Base-by-base conservation (phyloP, 2,113 vertebrate genomes). In the Takifugu bimaculatus region DNA sequence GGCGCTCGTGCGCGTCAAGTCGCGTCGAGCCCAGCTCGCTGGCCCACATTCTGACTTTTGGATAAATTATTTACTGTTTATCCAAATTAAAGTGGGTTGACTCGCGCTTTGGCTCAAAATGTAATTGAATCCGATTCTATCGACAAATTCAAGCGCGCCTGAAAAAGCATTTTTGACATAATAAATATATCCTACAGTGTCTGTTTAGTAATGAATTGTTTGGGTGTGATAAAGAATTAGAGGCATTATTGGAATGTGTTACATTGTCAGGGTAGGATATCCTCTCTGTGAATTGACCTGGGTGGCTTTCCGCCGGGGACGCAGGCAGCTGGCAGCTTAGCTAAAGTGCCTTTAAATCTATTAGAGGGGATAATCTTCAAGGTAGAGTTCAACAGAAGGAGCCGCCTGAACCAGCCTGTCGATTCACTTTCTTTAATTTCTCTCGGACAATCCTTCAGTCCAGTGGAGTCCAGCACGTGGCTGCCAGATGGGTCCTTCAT, bases 291-390 rank as follows among this genome's bases (percentile, higher is more conserved):
- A 58, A 50, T 45, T 80, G 70, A 86, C 80, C 80, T 63, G 65
- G 50, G 63, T 71, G 59, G 45, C 72, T 79, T 64, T 78, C 68
- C 35, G 57, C 50, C 4, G 13, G 58, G 14, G 67, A 71, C 25
- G 6, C 56, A 66, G 82, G 69, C 88, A 89, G 84, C 85, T 85
- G 84, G 86, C 71, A 74, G 87, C 80, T 87, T 76, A 83, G 70
- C 83, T 83, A 70, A 89, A 88, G 76, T 85, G 85, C 79, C 82
- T 88, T 80, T 86, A 88, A 86, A 81, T 86, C 84, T 88, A 88
- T 88, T 90, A 87, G 70, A 59, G 73, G 74, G 80, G 89, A 85
- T 88, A 87, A 90, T 87, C 89, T 82, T 77, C 57, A 29, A 81
- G 66, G 57, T 77, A 76, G 63, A 80, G 72, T 73, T 66, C 54